Conservation (phyloP, 2,113 vertebrate genomes). For the Cavia porcellus region DNA sequence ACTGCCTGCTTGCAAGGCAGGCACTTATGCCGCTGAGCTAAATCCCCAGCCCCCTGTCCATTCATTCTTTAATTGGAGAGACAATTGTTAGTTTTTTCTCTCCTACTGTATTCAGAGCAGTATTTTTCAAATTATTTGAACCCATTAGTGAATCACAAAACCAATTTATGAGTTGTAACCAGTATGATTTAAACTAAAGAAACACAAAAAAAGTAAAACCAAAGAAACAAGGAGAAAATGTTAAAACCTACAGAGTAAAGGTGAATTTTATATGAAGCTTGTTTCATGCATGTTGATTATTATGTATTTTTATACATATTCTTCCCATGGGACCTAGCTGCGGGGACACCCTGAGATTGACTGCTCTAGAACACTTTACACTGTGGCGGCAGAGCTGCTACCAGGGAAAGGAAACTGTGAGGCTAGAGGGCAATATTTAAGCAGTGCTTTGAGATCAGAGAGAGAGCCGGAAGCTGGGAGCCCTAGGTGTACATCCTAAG, state of each 20-base stretch:
- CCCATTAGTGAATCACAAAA: neutral
- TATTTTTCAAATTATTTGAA: neutral
- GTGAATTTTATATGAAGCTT: neutral
- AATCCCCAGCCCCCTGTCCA: no score
- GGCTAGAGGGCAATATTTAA: neutral
- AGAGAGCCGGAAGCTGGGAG: neutral
- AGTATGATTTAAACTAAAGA: neutral
- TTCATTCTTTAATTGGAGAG: neutral
- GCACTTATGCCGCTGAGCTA: no score
- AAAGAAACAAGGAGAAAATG: neutral
- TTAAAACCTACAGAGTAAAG: neutral
- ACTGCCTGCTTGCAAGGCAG: no score
- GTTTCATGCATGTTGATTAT: neutral
- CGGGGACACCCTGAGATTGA: neutral
- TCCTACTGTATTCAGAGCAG: neutral
- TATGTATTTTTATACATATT: neutral
- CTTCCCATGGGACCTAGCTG: neutral
- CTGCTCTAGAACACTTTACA: neutral
- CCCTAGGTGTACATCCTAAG: neutral
- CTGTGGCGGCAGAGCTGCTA: neutral
- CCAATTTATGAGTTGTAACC: neutral
- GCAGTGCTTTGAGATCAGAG: neutral
- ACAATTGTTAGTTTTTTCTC: neutral
- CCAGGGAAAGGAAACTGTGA: neutral
- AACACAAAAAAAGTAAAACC: neutral